Base-by-base conservation (phyloP, 2,113 vertebrate species). In the Bolborhynchus lineola region DNA sequence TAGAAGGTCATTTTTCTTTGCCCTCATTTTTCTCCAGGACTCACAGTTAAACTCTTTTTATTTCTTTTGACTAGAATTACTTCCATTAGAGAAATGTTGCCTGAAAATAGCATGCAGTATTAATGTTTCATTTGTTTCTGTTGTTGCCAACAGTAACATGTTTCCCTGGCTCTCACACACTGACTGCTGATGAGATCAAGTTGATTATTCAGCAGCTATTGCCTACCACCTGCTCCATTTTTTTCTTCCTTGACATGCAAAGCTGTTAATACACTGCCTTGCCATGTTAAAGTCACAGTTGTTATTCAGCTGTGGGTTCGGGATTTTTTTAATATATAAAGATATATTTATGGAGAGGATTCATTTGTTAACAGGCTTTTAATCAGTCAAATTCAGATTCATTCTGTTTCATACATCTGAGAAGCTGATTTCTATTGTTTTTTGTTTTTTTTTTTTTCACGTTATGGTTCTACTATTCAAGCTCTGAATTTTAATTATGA, bases 191-290 rank as follows among this genome's bases (percentile, higher is more conserved):
- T 90, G 71, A 85, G 82, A 94, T 93, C 50, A 82, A 50, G 68
- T 59, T 93, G 94, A 96, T 97, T 96, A 94, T 94, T 94, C 92
- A 96, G 93, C 93, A 92, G 60, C 91, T 89, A 42, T 42, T 64
- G 33, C 85, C 84, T 59, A 93, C 82, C 96, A 95, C 96, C 93
- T 95, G 95, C 90, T 96, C 84, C 23, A 2, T 47, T 47, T 92
- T 90, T 69, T 65, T 92, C 65, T 60, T 16, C 9, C 37, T 49
- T 74, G 67, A 74, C 19, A 29, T 86, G 49, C 37, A 80, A 90
- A 85, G 49, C 78, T 88, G 53, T 74, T 93, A 90, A 90, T 63
- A 59, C 8, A 41, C 44, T 81, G 3, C 46, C 41, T 60, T 87
- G 57, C 67, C 31, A 80, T 76, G 41, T 87, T 89, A 93, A 90